These are phyloP conservation scores for Trididemnum clinides DNA, from an alignment of 23 tunicate species.

Conservation along the genomic window DNA sequence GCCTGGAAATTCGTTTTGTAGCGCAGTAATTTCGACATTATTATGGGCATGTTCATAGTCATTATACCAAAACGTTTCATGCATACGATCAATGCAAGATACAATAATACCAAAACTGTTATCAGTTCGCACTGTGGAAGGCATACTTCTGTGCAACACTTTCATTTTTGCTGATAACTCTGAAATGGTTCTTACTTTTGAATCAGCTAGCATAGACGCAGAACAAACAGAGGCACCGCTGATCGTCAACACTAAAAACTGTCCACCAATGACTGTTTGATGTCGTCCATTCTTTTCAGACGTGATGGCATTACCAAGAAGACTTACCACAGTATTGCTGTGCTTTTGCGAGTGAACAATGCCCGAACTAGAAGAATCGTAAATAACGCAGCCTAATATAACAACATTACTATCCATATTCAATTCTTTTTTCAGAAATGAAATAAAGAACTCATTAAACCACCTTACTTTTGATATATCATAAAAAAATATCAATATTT, in stretches of 20 bases:
- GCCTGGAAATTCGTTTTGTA: constrained; percentile 7
- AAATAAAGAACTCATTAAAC: not conserved
- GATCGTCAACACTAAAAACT: constrained; percentile 1
- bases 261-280: not conserved
- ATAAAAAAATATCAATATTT: constrained; percentile 25
- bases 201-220: constrained; percentile 17
- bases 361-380: constrained; percentile 1
- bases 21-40: constrained; percentile 5
- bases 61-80: constrained; percentile 17
- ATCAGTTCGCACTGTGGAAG: not conserved
- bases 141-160: not conserved
- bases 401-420: not conserved
- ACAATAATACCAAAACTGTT: constrained; percentile 24
- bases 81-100: constrained; percentile 29
- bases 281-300: not conserved
- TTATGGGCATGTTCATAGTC: not conserved
- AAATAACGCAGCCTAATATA: constrained; percentile 22
- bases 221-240: constrained; percentile 2
- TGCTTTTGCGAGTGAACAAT: constrained; percentile 1
- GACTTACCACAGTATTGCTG: not conserved
- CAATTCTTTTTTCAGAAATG: constrained; percentile 10
- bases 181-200: not conserved
- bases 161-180: not conserved
- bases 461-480: not conserved
- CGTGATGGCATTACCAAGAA: not conserved